Evolutionary conservation across 2,888 invertebrate genomes (phyloP).

Genomic region (Tortrix viridana): DNA sequence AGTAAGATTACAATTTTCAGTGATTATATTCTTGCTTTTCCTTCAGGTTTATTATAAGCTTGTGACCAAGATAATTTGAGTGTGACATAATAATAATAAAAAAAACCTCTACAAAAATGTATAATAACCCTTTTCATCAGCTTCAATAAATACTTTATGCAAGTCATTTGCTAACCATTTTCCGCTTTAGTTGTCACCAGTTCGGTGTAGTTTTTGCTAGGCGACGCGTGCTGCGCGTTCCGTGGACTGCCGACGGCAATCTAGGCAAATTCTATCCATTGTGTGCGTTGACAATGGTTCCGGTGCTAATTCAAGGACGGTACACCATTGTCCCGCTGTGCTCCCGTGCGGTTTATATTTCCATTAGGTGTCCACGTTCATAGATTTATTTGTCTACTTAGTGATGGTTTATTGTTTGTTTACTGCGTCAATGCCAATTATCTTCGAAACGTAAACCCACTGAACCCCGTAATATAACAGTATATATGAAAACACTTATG

Average conservation of each 20-base stretch:
- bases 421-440: not conserved
- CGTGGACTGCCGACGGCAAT: slow-evolving; percentile 53
- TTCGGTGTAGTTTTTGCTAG: slow-evolving; percentile 57
- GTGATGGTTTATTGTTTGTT: slow-evolving; percentile 32
- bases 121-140: too few relatives aligned
- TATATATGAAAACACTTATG: too few relatives aligned
- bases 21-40: too few relatives aligned
- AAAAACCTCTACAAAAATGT: not conserved
- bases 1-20: too few relatives aligned
- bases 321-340: slow-evolving; percentile 63
- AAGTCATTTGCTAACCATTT: slow-evolving; percentile 39
- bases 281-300: slow-evolving; percentile 75
- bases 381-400: slow-evolving; percentile 36
- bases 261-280: slow-evolving; percentile 75
- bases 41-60: not conserved
- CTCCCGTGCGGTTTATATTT: slow-evolving; percentile 40
- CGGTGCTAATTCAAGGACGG: slow-evolving; percentile 79
- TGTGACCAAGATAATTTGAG: not conserved
- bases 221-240: slow-evolving; percentile 56
- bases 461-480: not conserved
- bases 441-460: not conserved
- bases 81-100: not conserved
- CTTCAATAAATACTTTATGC: not conserved
- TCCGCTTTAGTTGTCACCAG: slow-evolving; percentile 50
- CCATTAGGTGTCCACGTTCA: slow-evolving; percentile 36